A percentile compares a stretch with the other conserved stretches of the same genome.
Evolutionary conservation across 2,888 invertebrate species (phyloP).

Genomic region (Pollenia labialis): DNA sequence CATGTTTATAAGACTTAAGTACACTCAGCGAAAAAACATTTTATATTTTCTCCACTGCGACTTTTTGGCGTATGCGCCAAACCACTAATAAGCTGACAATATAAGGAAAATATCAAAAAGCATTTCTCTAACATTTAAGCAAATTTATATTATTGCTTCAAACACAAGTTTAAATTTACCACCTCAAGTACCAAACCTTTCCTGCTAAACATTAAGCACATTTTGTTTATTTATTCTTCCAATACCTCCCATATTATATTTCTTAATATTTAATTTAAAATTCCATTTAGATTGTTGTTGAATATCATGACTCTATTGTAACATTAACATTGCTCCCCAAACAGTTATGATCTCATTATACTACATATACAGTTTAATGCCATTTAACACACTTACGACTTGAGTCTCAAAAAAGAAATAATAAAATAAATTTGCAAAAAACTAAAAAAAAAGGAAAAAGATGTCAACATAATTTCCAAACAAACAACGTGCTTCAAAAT

Average conservation of each 20-base stretch:
- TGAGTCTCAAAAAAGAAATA: conserved; percentile 28
- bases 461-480: conserved; percentile 67
- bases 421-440: conserved; percentile 13
- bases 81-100: no score
- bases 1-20: no score
- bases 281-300: conserved; percentile 38
- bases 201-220: background rate
- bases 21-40: no score
- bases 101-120: no score
- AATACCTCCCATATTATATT: conserved; percentile 2
- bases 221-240: background rate
- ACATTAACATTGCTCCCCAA: conserved; percentile 60
- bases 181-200: background rate
- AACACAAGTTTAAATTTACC: no score
- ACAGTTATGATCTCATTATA: conserved; percentile 67
- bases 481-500: conserved; percentile 38
- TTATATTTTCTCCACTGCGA: no score
- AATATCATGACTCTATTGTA: conserved; percentile 45
- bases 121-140: no score
- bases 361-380: conserved; percentile 59
- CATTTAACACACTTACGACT: conserved; percentile 66
- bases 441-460: conserved; percentile 32
- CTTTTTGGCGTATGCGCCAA: no score
- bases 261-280: conserved; percentile 48
- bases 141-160: no score